These are phyloP conservation scores for Brachionus manjavacas DNA, from an alignment of 1,140 invertebrate species.

Conservation along the genomic window DNA sequence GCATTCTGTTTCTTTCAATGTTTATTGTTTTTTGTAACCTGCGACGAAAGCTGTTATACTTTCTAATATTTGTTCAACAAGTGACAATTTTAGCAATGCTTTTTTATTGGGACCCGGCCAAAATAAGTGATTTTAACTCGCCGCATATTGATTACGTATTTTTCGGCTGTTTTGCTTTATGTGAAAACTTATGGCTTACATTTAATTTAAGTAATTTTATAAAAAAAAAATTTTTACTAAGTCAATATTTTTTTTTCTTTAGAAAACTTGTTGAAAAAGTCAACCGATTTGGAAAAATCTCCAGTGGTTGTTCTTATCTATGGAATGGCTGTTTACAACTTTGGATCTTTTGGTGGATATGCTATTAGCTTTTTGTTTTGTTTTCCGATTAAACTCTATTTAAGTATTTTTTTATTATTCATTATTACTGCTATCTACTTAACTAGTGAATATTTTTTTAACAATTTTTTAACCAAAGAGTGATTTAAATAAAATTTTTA, in stretches of 20 bases:
- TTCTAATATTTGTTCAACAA: constrained; percentile 11
- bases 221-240: neutral
- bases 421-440: neutral
- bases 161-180: constrained; percentile 4
- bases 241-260: neutral
- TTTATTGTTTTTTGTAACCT: neutral
- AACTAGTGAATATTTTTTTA: neutral
- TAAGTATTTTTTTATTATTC: neutral
- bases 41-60: neutral
- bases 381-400: neutral
- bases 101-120: constrained; percentile 19
- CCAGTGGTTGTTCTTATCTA: neutral
- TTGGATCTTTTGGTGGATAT: neutral
- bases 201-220: neutral
- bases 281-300: neutral
- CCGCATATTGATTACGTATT: neutral
- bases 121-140: neutral
- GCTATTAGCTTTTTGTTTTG: neutral
- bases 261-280: constrained; percentile 14
- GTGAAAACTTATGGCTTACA: neutral
- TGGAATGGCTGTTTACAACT: neutral
- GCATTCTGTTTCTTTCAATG: neutral
- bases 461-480: neutral
- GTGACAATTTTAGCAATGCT: neutral
- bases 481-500: neutral